phyloP scores from a whole-genome alignment of 2,888 invertebrate species.

The Nematopogon swammerdamellus region DNA sequence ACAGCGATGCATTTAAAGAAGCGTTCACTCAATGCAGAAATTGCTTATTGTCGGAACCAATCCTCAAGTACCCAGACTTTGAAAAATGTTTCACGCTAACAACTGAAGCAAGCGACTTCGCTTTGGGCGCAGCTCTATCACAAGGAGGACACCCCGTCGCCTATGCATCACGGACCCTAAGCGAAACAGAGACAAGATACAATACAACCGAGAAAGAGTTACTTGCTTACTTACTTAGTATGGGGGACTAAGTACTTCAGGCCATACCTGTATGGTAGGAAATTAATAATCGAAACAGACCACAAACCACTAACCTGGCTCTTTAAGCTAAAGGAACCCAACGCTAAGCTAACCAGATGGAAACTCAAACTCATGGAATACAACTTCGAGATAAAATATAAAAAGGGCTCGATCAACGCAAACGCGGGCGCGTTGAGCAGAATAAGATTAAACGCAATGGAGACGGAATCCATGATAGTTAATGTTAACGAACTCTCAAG shows the following conservation, averaged over 20 bases:
- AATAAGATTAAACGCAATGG: conserved; percentile 4
- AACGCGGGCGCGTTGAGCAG: conserved; percentile 10
- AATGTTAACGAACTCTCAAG: background rate
- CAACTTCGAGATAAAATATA: conserved; percentile 10
- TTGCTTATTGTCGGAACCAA: conserved; percentile 9
- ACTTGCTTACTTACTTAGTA: conserved; percentile 6
- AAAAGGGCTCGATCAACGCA: conserved; percentile 8
- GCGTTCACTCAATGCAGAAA: conserved; percentile 9
- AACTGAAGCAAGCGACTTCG: conserved; percentile 10
- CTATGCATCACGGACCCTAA: conserved; percentile 14
- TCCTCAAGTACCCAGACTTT: conserved; percentile 13
- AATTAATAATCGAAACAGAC: conserved; percentile 1
- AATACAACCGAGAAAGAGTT: conserved; percentile 11
- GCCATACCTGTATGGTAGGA: conserved; percentile 7
- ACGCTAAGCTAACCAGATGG: background rate
- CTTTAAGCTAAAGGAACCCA: background rate
- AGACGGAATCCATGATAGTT: background rate
- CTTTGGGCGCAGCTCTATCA: conserved; percentile 11
- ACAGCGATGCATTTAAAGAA: conserved; percentile 9
- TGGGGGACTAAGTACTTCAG: conserved; percentile 8
- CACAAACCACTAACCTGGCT: background rate
- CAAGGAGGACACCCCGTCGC: conserved; percentile 14
- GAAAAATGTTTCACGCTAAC: conserved; percentile 11
- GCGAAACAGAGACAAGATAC: conserved; percentile 13
- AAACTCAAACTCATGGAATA: conserved; percentile 5